A percentile compares a stretch with the other conserved stretches of the same genome.
phyloP scores from a whole-genome alignment of 2,113 vertebrate species.

The Dromiciops gliroides region DNA sequence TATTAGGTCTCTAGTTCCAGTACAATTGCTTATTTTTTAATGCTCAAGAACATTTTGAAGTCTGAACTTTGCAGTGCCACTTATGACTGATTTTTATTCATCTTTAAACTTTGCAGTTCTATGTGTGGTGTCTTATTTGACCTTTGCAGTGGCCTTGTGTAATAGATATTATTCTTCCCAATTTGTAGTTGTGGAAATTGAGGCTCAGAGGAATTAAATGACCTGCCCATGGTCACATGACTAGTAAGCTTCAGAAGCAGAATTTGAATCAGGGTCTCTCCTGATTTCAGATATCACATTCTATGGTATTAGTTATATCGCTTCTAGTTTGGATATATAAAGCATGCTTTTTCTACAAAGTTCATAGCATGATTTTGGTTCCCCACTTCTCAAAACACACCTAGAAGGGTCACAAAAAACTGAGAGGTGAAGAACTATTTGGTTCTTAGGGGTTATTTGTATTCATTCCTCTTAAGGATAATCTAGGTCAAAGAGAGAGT shows the following conservation, averaged over 20 bases:
- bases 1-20: too few relatives aligned
- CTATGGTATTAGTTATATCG: background rate
- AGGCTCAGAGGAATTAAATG: background rate
- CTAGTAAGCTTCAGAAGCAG: background rate
- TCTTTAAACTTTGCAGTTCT: background rate
- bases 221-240: background rate
- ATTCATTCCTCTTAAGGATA: background rate
- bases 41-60: too few relatives aligned
- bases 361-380: background rate
- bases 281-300: background rate
- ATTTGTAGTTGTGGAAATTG: background rate
- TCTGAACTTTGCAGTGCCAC: too few relatives aligned
- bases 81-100: background rate
- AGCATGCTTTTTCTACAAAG: background rate
- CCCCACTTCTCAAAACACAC: background rate
- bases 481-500: background rate
- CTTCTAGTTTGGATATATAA: background rate
- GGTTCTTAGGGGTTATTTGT: background rate
- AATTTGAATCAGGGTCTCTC: background rate
- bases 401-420: background rate
- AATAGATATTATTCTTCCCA: background rate
- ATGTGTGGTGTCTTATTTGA: background rate
- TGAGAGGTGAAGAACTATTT: background rate
- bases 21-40: too few relatives aligned
- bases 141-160: background rate